Base-by-base conservation (phyloP, 2,113 vertebrate species). In the Piprites chloris region DNA sequence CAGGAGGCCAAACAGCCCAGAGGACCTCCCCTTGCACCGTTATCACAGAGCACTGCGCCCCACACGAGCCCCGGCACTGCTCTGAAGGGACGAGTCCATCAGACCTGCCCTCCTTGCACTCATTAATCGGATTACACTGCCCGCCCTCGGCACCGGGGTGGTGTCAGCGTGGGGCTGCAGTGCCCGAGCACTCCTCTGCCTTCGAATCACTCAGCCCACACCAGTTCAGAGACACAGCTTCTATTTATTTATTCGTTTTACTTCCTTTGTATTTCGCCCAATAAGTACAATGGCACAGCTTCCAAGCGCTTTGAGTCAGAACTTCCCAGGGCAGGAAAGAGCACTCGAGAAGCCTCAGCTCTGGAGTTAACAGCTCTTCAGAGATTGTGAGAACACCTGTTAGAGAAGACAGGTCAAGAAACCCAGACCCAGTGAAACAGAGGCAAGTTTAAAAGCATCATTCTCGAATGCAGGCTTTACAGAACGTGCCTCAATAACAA, bases 81-180 rank as follows among this genome's bases (percentile, higher is more conserved):
- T 85, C 23, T 35, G 55, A 22, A 71, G 50, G 42, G 65, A 21
- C 8, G 14, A 77, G 44, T 14, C 22, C 17, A 52, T 47, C 12
- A 35, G 63, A 56, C 14, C 56, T 59, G 39, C 35, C 32, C 67
- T 3, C 1, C 41, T 65, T 26, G 18, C 30, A 37, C 4, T 19
- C 61, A 7, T 14, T 50, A 55, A 93, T 63, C 12, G 5, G 44
- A 72, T 46, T 9, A 89, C 19, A 63, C 6, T n/a, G 33, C 27
- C 39, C 0, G 0, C 6, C 14, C 42, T 0, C n/a, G 58, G 58
- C 37, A 37, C 37, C 30, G 68, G 1, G 9, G 37, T 14, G 67
- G 9, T 30, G 68, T 6, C 37, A 52, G 44, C 2, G 0, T 6
- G 44, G 12, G 27, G 27, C 68, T 33, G 17, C 24, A 59, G 33